A percentile compares a stretch with the other conserved stretches of the same genome.
Evolutionary conservation across 2,797 vertebrate genomes (phyloP).

Genomic region (Diglossa cyanea): DNA sequence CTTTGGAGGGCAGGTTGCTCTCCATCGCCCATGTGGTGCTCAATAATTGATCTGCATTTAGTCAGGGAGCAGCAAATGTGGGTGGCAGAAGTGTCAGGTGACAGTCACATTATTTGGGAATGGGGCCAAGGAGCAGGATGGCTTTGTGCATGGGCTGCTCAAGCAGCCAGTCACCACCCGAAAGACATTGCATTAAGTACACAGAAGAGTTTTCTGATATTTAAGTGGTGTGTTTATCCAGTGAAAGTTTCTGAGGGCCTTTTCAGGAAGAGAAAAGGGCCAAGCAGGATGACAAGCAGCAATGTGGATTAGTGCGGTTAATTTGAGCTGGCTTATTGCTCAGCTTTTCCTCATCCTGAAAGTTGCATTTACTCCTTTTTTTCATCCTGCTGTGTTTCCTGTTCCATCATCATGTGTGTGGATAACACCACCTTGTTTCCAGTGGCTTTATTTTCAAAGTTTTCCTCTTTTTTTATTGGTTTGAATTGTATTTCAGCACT

Average conservation of each 20-base stretch:
- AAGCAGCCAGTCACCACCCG: neutral
- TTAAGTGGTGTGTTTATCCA: neutral
- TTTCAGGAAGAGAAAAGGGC: neutral
- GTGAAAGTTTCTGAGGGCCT: neutral
- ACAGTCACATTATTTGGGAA: neutral
- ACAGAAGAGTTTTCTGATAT: neutral
- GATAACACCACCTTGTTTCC: neutral
- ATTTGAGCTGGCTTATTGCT: neutral
- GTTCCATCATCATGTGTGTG: neutral
- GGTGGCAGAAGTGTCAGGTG: neutral
- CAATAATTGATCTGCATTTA: neutral
- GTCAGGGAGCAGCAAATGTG: neutral
- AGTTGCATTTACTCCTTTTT: neutral
- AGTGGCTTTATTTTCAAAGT: neutral
- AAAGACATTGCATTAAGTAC: neutral
- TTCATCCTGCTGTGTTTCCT: neutral
- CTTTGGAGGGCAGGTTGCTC: neutral
- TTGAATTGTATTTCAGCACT: neutral
- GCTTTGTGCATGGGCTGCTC: neutral
- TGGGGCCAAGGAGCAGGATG: neutral
- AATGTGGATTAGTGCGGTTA: neutral
- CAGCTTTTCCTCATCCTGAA: neutral
- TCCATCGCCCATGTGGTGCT: neutral
- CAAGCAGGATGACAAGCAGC: neutral
- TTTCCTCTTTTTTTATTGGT: neutral